Percentiles rank a stretch among this genome's conserved stretches.
These are phyloP conservation scores for Simalia tracyae DNA, from an alignment of 2,797 vertebrate species.

Conservation along the genomic window DNA sequence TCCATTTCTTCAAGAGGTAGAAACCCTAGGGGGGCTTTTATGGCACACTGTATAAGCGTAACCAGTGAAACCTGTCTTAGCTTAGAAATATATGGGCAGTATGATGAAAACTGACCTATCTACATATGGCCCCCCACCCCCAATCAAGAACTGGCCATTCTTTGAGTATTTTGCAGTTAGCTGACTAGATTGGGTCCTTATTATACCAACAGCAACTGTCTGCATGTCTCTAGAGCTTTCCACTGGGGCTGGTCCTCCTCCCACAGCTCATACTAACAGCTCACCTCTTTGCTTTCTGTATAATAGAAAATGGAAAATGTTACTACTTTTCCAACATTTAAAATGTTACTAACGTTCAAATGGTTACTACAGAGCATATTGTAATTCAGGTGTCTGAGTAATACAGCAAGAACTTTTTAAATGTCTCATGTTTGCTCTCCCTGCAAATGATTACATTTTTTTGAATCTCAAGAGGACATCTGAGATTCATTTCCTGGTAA, in stretches of 20 bases:
- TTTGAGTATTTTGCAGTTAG: neutral
- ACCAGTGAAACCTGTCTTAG: neutral
- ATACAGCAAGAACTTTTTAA: constrained; percentile 50
- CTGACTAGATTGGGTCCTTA: neutral
- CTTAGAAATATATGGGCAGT: neutral
- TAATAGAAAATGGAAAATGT: neutral
- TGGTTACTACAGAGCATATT: constrained; percentile 32
- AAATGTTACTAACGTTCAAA: constrained; percentile 35
- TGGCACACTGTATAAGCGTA: neutral
- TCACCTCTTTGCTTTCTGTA: neutral
- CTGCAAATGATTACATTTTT: constrained; percentile 47
- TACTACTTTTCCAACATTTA: neutral
- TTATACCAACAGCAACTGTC: neutral
- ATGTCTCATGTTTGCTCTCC: constrained; percentile 46
- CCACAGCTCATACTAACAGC: neutral
- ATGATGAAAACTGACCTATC: neutral
- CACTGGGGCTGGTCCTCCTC: neutral
- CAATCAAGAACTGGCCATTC: neutral
- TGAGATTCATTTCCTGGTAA: constrained; percentile 39
- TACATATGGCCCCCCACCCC: neutral
- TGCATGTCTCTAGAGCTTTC: neutral
- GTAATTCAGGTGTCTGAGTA: constrained; percentile 54
- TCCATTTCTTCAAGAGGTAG: neutral
- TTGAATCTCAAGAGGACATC: constrained; percentile 51
- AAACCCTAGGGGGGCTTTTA: neutral